Base-by-base conservation (phyloP, 2,113 vertebrate genomes). In the Scopus umbretta region DNA sequence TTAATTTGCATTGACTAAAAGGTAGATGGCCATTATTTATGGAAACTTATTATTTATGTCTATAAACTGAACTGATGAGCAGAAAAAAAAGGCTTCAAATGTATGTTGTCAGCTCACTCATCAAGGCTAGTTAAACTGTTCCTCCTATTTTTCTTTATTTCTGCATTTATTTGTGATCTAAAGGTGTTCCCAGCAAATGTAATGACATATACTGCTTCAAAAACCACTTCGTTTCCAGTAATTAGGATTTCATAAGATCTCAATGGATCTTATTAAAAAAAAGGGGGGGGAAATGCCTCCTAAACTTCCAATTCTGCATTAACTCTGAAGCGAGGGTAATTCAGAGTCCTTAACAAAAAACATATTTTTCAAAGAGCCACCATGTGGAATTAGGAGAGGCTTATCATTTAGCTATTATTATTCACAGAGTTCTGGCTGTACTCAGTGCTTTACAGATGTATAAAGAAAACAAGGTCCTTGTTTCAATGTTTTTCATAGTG, bases 381-480 rank as follows among this genome's bases (percentile, higher is more conserved):
- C 90, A 95, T 58, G 84, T 96, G 80, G 82, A 88, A 92, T 71
- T 82, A 92, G 70, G 74, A 95, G 55, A 96, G 71, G 45, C 29
- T 96, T 96, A 96, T 96, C 81, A 76, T 94, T 88, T 45, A 82
- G 58, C 30, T 82, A 14, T 93, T 95, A 87, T 85, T 96, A 88
- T 66, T 94, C 90, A 92, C 55, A 95, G 74, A 88, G 50, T 59
- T 90, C 58, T 90, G 85, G 74, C 88, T 88, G 32, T 43, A 76
- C 63, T 92, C 71, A 27, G 67, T 63, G 70, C 32, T 93, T 90
- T 85, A 65, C 49, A 90, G 87, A 95, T n/a, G 53, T 61, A 88
- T 53, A 91, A 96, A 88, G 83, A 93, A 95, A 95, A 75, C 29
- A 93, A 78, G 10, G 29, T 53, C 70, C 38, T 66, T 79, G 52